Evolutionary conservation across 1,140 invertebrate genomes (phyloP).

Genomic region (Calliopsis andreniformis): DNA sequence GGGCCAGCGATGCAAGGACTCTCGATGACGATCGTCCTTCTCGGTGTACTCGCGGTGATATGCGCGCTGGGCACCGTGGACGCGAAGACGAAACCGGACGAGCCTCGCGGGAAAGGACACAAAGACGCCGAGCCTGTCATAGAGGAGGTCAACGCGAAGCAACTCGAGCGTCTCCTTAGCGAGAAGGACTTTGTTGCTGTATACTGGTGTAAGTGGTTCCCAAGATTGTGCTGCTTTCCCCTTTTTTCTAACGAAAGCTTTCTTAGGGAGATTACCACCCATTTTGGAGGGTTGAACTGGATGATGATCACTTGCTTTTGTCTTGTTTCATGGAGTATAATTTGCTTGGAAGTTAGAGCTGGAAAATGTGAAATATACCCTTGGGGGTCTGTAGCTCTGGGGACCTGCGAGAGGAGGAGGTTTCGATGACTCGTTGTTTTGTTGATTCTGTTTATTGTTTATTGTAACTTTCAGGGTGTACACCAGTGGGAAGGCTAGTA

Average conservation of each 20-base stretch:
- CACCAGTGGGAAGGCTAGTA: no score
- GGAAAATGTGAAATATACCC: no score
- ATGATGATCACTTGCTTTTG: no score
- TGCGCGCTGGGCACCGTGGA: conserved; percentile 55
- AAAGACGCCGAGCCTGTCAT: conserved; percentile 88
- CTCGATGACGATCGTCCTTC: conserved; percentile 54
- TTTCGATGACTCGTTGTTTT: no score
- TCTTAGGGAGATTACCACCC: not conserved
- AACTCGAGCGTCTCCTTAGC: conserved; percentile 92
- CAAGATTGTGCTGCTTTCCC: not conserved
- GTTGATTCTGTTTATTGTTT: no score
- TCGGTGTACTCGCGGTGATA: conserved; percentile 53
- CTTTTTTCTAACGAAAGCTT: not conserved
- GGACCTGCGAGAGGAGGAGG: no score
- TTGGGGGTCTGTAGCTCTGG: no score
- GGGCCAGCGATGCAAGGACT: conserved; percentile 52
- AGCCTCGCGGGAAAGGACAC: conserved; percentile 72
- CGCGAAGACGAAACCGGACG: conserved; percentile 62
- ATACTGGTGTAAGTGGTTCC: conserved; percentile 94
- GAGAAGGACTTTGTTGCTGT: conserved; percentile 96
- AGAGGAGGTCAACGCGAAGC: conserved; percentile 95
- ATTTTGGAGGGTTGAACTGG: not conserved
- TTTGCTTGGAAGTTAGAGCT: no score
- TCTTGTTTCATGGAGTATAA: no score
- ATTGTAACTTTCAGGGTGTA: no score